phyloP scores from a whole-genome alignment of 2,113 vertebrate species.

The Cranoglanis bouderius region DNA sequence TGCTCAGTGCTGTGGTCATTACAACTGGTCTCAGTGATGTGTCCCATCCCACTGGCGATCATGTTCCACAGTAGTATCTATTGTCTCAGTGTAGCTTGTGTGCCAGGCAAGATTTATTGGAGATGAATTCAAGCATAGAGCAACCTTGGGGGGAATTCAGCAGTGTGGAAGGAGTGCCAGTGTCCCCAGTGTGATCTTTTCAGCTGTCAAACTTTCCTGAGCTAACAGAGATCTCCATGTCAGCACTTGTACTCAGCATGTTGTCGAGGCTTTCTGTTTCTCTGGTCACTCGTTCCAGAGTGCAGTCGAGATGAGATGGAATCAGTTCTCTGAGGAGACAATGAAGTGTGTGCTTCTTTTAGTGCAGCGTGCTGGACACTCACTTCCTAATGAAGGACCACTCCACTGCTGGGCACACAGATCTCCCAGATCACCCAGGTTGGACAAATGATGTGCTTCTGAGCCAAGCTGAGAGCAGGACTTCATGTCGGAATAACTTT shows the following conservation, averaged over 20 bases:
- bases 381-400: neutral
- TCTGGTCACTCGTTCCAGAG: slow-evolving; percentile 1
- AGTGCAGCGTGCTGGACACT: neutral
- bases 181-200: neutral
- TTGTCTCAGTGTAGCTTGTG: neutral
- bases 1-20: neutral
- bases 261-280: neutral
- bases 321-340: slow-evolving; percentile 14
- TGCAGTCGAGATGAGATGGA: neutral
- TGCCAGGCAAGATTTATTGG: neutral
- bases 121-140: neutral
- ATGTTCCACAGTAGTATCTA: neutral
- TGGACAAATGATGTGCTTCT: neutral
- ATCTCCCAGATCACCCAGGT: neutral
- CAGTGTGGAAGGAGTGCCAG: neutral
- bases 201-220: neutral
- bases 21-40: neutral
- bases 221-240: neutral
- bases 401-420: neutral
- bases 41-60: neutral
- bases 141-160: neutral
- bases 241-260: neutral
- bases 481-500: neutral
- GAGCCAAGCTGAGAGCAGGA: neutral
- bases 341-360: neutral